Conservation (phyloP, 2,888 invertebrate species). For the Pecten maximus region DNA sequence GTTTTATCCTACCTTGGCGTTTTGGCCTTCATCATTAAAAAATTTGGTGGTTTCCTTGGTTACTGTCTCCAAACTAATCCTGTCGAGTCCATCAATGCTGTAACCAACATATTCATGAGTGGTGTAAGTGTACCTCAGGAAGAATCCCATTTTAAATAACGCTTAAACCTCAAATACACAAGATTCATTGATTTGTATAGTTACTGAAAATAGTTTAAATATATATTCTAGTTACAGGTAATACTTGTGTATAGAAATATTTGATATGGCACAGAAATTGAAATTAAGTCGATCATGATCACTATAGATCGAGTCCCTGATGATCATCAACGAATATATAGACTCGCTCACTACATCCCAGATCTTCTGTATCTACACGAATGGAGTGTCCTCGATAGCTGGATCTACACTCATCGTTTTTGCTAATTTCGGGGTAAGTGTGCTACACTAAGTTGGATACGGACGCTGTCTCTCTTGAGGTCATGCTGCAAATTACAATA, state of each 20-base stretch:
- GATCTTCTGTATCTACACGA: slow-evolving; percentile 56
- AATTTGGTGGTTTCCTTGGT: slow-evolving; percentile 50
- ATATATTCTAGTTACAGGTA: too few relatives aligned
- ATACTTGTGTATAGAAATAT: too few relatives aligned
- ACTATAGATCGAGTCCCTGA: slow-evolving; percentile 55
- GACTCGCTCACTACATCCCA: slow-evolving; percentile 54
- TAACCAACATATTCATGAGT: slow-evolving; percentile 59
- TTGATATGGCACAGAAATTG: too few relatives aligned
- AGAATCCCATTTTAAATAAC: too few relatives aligned
- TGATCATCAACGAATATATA: slow-evolving; percentile 56
- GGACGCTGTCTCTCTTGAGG: too few relatives aligned
- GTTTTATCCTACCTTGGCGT: slow-evolving; percentile 39
- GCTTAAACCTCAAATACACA: too few relatives aligned
- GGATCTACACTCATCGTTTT: slow-evolving; percentile 60
- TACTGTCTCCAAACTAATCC: slow-evolving; percentile 58
- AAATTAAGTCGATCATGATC: too few relatives aligned
- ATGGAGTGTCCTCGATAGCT: slow-evolving; percentile 55
- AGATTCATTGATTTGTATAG: too few relatives aligned
- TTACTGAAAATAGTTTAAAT: too few relatives aligned
- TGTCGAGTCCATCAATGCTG: slow-evolving; percentile 58
- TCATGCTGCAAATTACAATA: too few relatives aligned
- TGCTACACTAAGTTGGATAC: neutral
- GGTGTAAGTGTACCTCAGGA: slow-evolving; percentile 44
- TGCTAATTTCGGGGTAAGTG: slow-evolving; percentile 61
- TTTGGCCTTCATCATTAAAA: slow-evolving; percentile 4